These are phyloP conservation scores for Hipposideros armiger DNA, from an alignment of 2,113 vertebrate genomes.

Conservation along the genomic window DNA sequence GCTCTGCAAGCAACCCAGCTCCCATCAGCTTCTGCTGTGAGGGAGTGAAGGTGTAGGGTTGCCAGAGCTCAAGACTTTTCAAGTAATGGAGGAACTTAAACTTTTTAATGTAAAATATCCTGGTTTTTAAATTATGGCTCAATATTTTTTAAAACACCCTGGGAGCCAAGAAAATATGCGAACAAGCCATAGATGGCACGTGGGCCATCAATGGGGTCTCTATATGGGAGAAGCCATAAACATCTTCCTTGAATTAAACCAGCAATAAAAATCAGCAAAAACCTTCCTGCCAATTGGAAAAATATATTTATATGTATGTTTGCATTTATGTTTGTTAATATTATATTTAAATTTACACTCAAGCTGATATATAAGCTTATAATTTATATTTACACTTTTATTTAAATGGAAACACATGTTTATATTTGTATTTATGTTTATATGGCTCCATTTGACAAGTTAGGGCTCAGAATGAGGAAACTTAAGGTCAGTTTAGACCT, in stretches of 20 bases:
- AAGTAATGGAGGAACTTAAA: background rate
- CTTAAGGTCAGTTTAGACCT: background rate
- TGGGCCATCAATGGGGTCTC: background rate
- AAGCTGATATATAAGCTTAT: background rate
- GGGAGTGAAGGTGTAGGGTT: too few relatives aligned
- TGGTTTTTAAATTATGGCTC: background rate
- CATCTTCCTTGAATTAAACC: background rate
- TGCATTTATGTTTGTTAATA: background rate
- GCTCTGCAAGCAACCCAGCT: background rate
- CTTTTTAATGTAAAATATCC: background rate
- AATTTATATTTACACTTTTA: background rate
- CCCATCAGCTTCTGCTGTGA: background rate
- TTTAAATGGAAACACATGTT: background rate
- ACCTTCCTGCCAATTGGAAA: background rate
- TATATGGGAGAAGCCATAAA: background rate
- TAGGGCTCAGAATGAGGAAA: constrained; percentile 19
- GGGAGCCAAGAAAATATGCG: background rate
- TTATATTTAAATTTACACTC: background rate
- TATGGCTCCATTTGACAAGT: background rate
- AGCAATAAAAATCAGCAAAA: background rate
- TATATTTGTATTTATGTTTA: background rate
- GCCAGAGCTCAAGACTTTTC: background rate
- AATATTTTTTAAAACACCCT: background rate
- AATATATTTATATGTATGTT: background rate
- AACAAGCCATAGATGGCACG: background rate